Evolutionary conservation across 2,113 vertebrate species (phyloP).

Genomic region (Eira barbara): DNA sequence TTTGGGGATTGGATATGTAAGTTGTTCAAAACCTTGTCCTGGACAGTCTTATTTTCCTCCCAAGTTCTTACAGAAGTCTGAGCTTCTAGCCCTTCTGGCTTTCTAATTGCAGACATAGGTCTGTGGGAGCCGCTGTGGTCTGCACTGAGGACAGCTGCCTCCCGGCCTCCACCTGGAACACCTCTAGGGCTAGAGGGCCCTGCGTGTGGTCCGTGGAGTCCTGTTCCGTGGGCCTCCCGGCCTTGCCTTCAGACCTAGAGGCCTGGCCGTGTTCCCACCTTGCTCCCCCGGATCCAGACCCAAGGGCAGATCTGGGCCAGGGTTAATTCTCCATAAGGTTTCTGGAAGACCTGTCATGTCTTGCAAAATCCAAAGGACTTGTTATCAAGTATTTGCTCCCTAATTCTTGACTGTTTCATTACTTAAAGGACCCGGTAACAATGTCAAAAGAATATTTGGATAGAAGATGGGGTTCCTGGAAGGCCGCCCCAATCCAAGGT

Average conservation of each 20-base stretch:
- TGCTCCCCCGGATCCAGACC: background rate
- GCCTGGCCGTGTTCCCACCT: background rate
- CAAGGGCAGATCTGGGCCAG: background rate
- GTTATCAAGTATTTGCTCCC: background rate
- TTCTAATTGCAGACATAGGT: slow-evolving; percentile 29
- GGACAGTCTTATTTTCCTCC: background rate
- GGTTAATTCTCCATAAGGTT: background rate
- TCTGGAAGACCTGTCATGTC: rapidly evolving
- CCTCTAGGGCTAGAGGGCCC: background rate
- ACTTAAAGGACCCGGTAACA: background rate
- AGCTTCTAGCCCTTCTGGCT: background rate
- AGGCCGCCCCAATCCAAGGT: background rate
- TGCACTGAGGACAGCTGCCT: background rate
- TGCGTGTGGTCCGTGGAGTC: background rate
- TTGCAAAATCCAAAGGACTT: background rate
- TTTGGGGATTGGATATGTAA: background rate
- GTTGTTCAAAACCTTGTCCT: background rate
- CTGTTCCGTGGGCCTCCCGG: background rate
- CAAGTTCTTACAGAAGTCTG: background rate
- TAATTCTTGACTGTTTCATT: background rate
- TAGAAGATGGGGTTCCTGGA: background rate
- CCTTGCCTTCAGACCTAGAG: background rate
- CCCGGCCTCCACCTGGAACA: background rate
- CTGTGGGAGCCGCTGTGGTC: slow-evolving; percentile 43
- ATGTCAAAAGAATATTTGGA: background rate